phyloP scores from a whole-genome alignment of 2,888 invertebrate genomes.

The Arrhopalites spinosus region DNA sequence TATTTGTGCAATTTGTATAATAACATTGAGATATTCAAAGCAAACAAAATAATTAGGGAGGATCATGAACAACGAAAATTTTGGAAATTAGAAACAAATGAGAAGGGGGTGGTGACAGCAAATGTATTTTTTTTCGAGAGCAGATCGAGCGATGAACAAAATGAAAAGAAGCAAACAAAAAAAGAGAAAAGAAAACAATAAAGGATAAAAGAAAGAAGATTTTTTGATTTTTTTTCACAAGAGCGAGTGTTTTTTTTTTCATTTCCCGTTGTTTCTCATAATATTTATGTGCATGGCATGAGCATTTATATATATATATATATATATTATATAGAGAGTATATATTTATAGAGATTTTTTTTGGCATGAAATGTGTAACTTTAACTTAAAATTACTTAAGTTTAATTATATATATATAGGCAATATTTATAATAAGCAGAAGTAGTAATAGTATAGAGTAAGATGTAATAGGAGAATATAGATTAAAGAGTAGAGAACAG shows the following conservation, averaged over 20 bases:
- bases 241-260: conserved; percentile 13
- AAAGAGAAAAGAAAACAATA: not conserved
- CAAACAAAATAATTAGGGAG: no score
- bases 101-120: not conserved
- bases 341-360: conserved; percentile 5
- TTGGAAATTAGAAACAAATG: not conserved
- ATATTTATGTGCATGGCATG: conserved; percentile 8
- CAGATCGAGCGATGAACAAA: conserved; percentile 12
- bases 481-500: conserved; percentile 14
- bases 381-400: conserved; percentile 7
- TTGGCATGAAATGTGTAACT: conserved; percentile 1
- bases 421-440: not conserved
- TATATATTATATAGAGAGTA: not conserved
- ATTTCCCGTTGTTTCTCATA: conserved; percentile 12
- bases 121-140: conserved; percentile 10
- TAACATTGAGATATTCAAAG: no score
- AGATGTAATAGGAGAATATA: conserved; percentile 13
- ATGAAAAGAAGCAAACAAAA: conserved; percentile 13
- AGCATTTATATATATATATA: not conserved
- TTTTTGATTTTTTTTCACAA: conserved; percentile 15
- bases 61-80: not conserved
- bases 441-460: not conserved
- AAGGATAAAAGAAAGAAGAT: conserved; percentile 11
- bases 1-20: no score
- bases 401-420: conserved; percentile 11